Conservation (phyloP, 2,888 invertebrate genomes). For the Noctua janthina region DNA sequence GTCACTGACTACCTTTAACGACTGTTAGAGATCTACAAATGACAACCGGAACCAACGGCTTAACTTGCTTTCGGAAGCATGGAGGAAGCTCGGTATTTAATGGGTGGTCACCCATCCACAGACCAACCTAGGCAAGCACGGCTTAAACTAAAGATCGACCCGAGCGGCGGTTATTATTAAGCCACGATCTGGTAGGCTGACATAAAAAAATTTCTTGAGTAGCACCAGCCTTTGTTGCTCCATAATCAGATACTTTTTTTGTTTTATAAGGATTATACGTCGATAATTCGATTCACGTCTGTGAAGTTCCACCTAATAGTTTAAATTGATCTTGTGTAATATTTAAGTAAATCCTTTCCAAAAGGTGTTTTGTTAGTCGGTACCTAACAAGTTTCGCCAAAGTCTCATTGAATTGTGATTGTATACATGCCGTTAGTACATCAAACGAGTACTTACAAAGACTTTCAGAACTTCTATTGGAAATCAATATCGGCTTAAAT, state of each 20-base stretch:
- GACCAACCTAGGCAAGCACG: too few species aligned
- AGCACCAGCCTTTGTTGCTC: background rate
- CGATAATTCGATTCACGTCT: background rate
- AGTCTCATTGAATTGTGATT: constrained; percentile 10
- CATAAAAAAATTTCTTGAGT: too few species aligned
- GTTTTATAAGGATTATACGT: background rate
- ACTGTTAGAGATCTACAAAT: too few species aligned
- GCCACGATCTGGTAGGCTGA: too few species aligned
- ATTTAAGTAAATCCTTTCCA: background rate
- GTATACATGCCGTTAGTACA: background rate
- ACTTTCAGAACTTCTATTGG: constrained; percentile 35
- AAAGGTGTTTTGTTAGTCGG: background rate
- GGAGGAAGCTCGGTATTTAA: too few species aligned
- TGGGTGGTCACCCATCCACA: too few species aligned
- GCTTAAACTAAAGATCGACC: too few species aligned
- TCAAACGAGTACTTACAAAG: constrained; percentile 22
- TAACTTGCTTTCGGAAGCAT: too few species aligned
- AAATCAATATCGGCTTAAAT: constrained; percentile 48
- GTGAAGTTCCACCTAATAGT: background rate
- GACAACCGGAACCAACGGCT: too few species aligned
- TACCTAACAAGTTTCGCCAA: constrained; percentile 9
- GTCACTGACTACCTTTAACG: too few species aligned
- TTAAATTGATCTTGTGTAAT: background rate
- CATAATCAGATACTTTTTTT: background rate
- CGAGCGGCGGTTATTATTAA: too few species aligned